phyloP scores from a whole-genome alignment of 2,113 vertebrate genomes.

The Danionella cerebrum region DNA sequence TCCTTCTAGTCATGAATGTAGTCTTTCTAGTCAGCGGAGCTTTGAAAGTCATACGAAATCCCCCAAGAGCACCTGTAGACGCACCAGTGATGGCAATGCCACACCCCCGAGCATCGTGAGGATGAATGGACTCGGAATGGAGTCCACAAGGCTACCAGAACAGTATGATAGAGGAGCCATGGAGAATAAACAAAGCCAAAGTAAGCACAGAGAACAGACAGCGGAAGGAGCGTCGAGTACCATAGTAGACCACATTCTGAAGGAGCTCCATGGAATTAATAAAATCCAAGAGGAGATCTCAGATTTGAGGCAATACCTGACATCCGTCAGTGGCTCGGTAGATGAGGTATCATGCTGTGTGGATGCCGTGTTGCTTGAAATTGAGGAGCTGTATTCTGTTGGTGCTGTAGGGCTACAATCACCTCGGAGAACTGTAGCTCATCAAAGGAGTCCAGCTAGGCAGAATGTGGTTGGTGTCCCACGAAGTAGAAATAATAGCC shows the following conservation, averaged over 20 bases:
- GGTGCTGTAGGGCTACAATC: slow-evolving; percentile 42
- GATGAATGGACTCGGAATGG: slow-evolving; percentile 37
- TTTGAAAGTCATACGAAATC: slow-evolving; percentile 29
- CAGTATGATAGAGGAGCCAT: slow-evolving; percentile 43
- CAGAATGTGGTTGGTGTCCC: slow-evolving; percentile 46
- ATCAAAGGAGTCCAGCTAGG: slow-evolving; percentile 46
- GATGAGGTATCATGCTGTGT: slow-evolving; percentile 93
- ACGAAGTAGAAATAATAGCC: slow-evolving; percentile 36
- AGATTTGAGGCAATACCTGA: slow-evolving; percentile 84
- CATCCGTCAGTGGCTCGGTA: slow-evolving; percentile 85
- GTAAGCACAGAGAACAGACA: slow-evolving; percentile 26
- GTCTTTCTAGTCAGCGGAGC: slow-evolving; percentile 15
- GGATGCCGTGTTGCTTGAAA: slow-evolving; percentile 86
- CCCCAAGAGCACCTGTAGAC: slow-evolving; percentile 34
- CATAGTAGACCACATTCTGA: slow-evolving; percentile 85
- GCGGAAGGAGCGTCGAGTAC: slow-evolving; percentile 50
- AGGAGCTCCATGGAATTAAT: slow-evolving; percentile 90
- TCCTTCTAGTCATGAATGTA: slow-evolving; percentile 43
- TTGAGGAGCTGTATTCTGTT: slow-evolving; percentile 77
- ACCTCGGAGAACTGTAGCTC: slow-evolving; percentile 48
- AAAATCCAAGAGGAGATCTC: slow-evolving; percentile 92
- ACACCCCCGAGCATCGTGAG: slow-evolving; percentile 49
- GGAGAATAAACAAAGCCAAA: slow-evolving; percentile 36
- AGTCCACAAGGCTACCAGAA: slow-evolving; percentile 24
- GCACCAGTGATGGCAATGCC: slow-evolving; percentile 48